Evolutionary conservation across 2,888 invertebrate species (phyloP), one percentile per base, ranked within the genome.

Genomic region (Eudasyphora cyanicolor): DNA sequence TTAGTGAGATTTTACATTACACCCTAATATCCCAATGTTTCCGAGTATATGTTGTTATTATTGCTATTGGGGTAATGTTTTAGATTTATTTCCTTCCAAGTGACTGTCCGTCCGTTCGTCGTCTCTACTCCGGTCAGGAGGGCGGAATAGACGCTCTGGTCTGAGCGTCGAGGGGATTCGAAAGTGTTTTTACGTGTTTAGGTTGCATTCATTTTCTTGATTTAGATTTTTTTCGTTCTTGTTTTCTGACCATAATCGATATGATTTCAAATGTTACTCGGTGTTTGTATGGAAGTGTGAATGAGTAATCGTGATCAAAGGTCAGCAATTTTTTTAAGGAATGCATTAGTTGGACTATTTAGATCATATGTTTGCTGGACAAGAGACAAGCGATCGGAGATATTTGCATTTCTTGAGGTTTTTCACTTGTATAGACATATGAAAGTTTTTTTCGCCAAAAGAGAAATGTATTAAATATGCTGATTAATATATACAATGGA

Each of bases 181-280:
- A 67, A 67, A 67, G 67, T 67, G 67, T 67, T 67, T 67, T 67
- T 38, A 38, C 67, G 35, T 67, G 67, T 67, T 67, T 67, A 42
- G 67, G 38, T 35, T 64, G 38, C n/a, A 35, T 64, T 64, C 64
- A 38, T 64, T 64, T 64, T 32, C 62, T 62, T 62, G 24, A 35
- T 54, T 51, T 51, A 17, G 49, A 17, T 51, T 54, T 10, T 21
- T 54, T 24, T 54, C 12, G 54, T 57, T 21, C 1, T 57, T 57
- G 6, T 27, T 27, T 57, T 57, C 27, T 57, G 57, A 12, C 60
- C 29, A 29, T 29, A 60, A 60, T 14, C 60, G 60, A 60, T 60
- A 57, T 24, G 57, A 57, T 57, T 38, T 38, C 38, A 1, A 38
- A 38, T n/a, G n/a, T n/a, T n/a, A n/a, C n/a, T n/a, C n/a, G n/a